phyloP scores from a whole-genome alignment of 2,113 vertebrate species.

The Aegotheles bennettii region DNA sequence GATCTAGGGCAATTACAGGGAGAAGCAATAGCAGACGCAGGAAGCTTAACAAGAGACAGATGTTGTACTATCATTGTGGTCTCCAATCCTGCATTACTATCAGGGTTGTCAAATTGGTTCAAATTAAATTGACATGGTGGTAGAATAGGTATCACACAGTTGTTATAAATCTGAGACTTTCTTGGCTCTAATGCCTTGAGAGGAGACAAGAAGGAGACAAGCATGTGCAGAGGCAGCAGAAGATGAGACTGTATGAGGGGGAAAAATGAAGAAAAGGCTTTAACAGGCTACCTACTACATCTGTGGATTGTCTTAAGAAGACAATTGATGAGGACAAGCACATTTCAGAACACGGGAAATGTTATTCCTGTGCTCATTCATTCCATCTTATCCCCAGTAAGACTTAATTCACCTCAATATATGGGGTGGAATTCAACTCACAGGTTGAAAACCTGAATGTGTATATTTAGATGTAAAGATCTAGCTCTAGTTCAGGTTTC shows the following conservation, averaged over 20 bases:
- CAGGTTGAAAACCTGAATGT: neutral
- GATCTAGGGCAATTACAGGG: conserved; percentile 77
- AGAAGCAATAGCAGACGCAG: conserved; percentile 56
- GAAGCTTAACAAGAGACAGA: conserved; percentile 65
- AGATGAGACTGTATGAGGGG: neutral
- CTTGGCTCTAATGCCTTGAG: conserved; percentile 26
- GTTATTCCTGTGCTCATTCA: no score
- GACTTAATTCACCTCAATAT: no score
- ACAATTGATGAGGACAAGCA: neutral
- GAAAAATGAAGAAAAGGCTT: neutral
- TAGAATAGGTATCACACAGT: conserved; percentile 26
- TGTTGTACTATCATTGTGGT: conserved; percentile 39
- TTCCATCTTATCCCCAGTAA: no score
- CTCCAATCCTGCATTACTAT: conserved; percentile 49
- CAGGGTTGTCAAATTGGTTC: conserved; percentile 71
- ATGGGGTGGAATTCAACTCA: no score
- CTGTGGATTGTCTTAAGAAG: neutral
- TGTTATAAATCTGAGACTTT: conserved; percentile 58
- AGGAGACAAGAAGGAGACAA: conserved; percentile 2
- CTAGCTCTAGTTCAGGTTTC: neutral
- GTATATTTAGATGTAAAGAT: neutral
- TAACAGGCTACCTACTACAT: neutral
- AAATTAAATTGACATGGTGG: conserved; percentile 73
- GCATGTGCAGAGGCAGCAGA: neutral
- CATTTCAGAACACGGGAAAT: neutral